A percentile compares a stretch with the other conserved stretches of the same genome.
Conservation (phyloP, 2,797 vertebrate species). For the Eptatretus atami region DNA sequence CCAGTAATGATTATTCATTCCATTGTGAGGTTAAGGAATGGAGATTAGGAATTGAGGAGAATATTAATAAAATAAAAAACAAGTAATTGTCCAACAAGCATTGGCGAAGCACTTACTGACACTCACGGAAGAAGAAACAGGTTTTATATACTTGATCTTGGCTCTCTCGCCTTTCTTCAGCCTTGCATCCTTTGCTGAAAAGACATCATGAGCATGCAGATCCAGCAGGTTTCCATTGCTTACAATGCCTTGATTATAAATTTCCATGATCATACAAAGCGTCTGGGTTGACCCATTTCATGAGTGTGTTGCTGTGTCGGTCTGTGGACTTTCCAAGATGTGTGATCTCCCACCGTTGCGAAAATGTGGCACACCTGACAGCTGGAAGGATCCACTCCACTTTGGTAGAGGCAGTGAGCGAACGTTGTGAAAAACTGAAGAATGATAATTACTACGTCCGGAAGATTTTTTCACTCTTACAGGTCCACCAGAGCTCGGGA, state of each 20-base stretch:
- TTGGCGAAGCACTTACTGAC: background rate
- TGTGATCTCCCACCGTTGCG: too few species aligned
- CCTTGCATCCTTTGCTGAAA: conserved; percentile 1
- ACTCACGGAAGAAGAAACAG: conserved; percentile 1
- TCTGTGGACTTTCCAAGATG: too few species aligned
- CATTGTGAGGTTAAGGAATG: too few species aligned
- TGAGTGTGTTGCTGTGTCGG: background rate
- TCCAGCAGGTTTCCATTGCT: background rate
- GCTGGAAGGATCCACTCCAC: conserved; percentile 67
- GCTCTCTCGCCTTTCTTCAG: conserved; percentile 4
- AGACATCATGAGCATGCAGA: background rate
- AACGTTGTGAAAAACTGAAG: conserved; percentile 41
- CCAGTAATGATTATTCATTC: too few species aligned
- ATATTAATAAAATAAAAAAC: too few species aligned
- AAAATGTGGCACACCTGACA: conserved; percentile 28
- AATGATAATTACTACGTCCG: conserved; percentile 42
- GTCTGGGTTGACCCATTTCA: background rate
- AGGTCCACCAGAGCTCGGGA: conserved; percentile 54
- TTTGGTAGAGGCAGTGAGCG: conserved; percentile 49
- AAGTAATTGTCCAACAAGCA: too few species aligned
- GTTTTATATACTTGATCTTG: background rate
- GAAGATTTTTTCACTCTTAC: conserved; percentile 67
- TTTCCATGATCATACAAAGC: background rate
- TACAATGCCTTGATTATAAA: background rate
- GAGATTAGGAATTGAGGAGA: too few species aligned